Base-by-base conservation (phyloP, 1,140 invertebrate species). In the Drosophila kurseongensis region DNA sequence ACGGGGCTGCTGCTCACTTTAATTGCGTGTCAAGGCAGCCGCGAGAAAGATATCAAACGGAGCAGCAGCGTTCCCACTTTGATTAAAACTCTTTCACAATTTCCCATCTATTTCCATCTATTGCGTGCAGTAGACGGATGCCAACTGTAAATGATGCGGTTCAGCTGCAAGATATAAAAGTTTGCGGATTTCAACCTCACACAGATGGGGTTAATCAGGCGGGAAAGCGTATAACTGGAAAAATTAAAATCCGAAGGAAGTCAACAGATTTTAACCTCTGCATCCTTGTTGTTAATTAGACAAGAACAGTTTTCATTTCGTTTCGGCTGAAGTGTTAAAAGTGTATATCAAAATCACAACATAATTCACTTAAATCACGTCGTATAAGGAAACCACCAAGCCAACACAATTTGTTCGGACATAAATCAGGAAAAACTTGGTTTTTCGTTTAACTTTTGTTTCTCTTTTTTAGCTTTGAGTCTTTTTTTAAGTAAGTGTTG, bases 391-490 rank as follows among this genome's bases (percentile, higher is more conserved):
- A 72, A 72, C 38, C 57, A 40, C 16, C 47, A 42, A 27, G 51
- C 67, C 65, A 71, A 71, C 69, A 65, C 52, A 75, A 65, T 65
- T 75, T 75, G 50, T 58, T 51, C 16, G 62, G 54, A 75, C 61
- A 75, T 76, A 52, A 76, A 76, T 76, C 73, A 76, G 73, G 73
- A 76, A 76, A 58, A 67, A 59, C 62, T 76, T 48, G 72, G 52
- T 58, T 45, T 29, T 63, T 29, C 12, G 18, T 42, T 61, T 48
- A 45, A 56, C 14, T 66, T 65, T 75, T 27, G 18, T 54, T 54
- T 48, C 35, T 32, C 51, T 45, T 16, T 40, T 67, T 67, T 16
- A 27, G 14, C 23, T 41, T 66, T 29, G 44, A 9, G 18, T 32
- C 27, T 12, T 29, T n/a, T 36, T 66, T 18, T 3, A 12, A 51